Evolutionary conservation across 2,797 vertebrate genomes (phyloP).

Genomic region (Trachops cirrhosus): DNA sequence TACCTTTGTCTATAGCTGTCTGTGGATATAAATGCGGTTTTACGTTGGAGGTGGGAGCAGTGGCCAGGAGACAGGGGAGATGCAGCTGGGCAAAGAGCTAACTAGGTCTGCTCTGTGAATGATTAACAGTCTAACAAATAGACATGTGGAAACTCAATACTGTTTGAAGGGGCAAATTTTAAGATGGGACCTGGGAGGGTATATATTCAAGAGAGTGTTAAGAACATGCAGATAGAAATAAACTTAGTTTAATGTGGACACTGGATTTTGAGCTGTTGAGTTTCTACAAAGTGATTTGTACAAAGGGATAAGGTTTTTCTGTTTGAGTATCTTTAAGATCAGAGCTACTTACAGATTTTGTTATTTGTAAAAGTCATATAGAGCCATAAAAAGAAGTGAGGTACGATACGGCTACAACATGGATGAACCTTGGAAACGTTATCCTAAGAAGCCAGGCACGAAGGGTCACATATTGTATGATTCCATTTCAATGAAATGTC

Average conservation of each 20-base stretch:
- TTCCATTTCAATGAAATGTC: not conserved
- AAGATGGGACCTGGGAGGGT: not conserved
- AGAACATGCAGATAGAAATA: not conserved
- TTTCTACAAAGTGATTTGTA: constrained; percentile 31
- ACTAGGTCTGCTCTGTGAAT: not conserved
- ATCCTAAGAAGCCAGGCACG: not conserved
- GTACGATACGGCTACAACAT: not conserved
- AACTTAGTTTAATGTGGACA: not conserved
- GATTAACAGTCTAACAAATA: not conserved
- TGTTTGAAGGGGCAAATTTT: not conserved
- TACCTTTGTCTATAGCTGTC: not conserved
- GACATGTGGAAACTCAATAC: not conserved
- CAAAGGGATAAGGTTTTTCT: not conserved
- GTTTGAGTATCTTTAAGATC: constrained; percentile 9
- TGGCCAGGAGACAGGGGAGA: not conserved
- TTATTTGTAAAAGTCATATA: constrained; percentile 9
- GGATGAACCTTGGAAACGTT: not conserved
- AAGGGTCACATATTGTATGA: not conserved
- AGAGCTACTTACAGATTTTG: not conserved
- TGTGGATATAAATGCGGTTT: not conserved
- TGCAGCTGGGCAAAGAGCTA: not conserved
- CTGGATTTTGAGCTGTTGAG: not conserved
- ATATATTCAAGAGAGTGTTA: not conserved
- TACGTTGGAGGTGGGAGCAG: not conserved
- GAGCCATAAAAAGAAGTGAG: not conserved